Evolutionary conservation across 2,888 invertebrate genomes (phyloP).

Genomic region (Zhuqinia jingwanae): DNA sequence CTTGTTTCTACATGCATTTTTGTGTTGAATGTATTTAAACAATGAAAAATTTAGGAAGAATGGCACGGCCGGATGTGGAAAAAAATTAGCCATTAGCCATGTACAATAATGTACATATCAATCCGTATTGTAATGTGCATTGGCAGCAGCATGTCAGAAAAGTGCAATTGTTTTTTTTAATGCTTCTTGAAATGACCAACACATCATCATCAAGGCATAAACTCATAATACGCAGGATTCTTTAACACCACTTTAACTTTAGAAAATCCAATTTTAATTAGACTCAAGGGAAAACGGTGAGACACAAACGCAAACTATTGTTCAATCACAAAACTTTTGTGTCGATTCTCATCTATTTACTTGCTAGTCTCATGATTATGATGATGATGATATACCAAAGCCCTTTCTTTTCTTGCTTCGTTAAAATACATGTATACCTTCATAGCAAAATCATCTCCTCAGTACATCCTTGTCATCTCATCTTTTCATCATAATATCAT

Average conservation of each 20-base stretch:
- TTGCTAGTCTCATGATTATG: slow-evolving; percentile 43
- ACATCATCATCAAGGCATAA: too few relatives aligned
- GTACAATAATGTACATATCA: neutral
- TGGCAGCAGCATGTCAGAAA: slow-evolving; percentile 23
- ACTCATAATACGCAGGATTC: too few relatives aligned
- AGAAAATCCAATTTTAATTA: too few relatives aligned
- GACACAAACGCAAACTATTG: too few relatives aligned
- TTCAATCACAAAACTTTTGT: too few relatives aligned
- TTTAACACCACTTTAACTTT: too few relatives aligned
- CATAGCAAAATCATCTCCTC: slow-evolving; percentile 6
- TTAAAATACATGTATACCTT: slow-evolving; percentile 19
- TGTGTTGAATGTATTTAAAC: neutral
- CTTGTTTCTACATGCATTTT: neutral
- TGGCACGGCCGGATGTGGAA: neutral
- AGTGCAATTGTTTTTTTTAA: slow-evolving; percentile 38
- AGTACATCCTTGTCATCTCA: slow-evolving; percentile 25
- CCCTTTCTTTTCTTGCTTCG: slow-evolving; percentile 30
- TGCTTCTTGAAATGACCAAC: too few relatives aligned
- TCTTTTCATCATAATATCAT: neutral
- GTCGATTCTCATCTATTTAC: too few relatives aligned
- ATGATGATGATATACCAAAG: slow-evolving; percentile 47
- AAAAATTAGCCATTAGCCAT: neutral
- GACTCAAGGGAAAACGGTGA: too few relatives aligned
- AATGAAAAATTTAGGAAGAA: neutral
- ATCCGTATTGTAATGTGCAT: slow-evolving; percentile 1